phyloP scores from a whole-genome alignment of 1,140 invertebrate genomes.

The Apis cerana region DNA sequence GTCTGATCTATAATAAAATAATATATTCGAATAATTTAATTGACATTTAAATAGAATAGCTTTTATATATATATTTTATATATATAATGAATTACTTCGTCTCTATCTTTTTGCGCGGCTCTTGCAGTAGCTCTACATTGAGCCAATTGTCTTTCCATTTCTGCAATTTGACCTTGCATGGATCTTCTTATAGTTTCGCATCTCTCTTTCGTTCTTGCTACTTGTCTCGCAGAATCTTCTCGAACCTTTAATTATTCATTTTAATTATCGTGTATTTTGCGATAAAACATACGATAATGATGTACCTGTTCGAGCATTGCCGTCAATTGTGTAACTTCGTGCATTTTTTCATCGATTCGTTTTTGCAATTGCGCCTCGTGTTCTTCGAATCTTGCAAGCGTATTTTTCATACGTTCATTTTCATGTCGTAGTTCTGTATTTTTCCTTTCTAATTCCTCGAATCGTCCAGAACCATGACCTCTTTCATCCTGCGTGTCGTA shows the following conservation, averaged over 20 bases:
- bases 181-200: constrained; percentile 83
- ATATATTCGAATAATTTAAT: background rate
- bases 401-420: constrained; percentile 80
- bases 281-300: background rate
- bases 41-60: background rate
- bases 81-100: constrained; percentile 80
- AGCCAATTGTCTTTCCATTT: constrained; percentile 85
- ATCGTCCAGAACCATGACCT: constrained; percentile 75
- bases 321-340: constrained; percentile 83
- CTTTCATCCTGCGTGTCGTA: constrained; percentile 66
- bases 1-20: constrained; percentile 79
- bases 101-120: constrained; percentile 85
- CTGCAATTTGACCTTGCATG: constrained; percentile 84
- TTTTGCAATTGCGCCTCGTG: constrained; percentile 70
- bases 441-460: constrained; percentile 81
- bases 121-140: constrained; percentile 83
- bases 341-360: constrained; percentile 76
- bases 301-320: constrained; percentile 84
- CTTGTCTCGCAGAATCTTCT: constrained; percentile 87
- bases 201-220: constrained; percentile 85
- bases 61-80: too few relatives aligned
- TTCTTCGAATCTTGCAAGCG: constrained; percentile 76
- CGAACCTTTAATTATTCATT: constrained; percentile 76
- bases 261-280: background rate
- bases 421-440: constrained; percentile 79